phyloP scores from a whole-genome alignment of 2,113 vertebrate species.

The Pseudorhombus dupliciocellatus region DNA sequence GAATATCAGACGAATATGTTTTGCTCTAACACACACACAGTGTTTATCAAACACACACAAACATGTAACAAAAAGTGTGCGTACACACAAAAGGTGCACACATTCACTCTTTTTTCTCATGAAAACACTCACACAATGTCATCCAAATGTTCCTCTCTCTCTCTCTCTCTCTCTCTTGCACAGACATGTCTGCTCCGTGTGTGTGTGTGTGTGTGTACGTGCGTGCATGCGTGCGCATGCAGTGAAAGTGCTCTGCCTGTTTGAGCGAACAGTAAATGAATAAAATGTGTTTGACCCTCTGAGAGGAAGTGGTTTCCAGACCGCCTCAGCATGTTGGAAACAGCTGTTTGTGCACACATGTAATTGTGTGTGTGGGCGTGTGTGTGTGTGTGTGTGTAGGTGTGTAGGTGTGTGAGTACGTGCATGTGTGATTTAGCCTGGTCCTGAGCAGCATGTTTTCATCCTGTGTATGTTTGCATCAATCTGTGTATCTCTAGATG shows the following conservation, averaged over 20 bases:
- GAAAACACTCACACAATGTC: constrained; percentile 24
- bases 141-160: constrained; percentile 38
- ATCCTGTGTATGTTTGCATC: constrained; percentile 56
- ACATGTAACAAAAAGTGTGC: constrained; percentile 30
- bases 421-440: constrained; percentile 47
- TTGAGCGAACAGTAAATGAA: constrained; percentile 78
- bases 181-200: background rate
- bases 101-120: constrained; percentile 27
- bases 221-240: constrained; percentile 26
- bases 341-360: constrained; percentile 71
- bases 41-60: constrained; percentile 8
- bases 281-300: constrained; percentile 73
- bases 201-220: constrained; percentile 4
- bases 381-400: constrained; percentile 26
- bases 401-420: constrained; percentile 5
- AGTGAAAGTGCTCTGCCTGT: constrained; percentile 78
- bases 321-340: constrained; percentile 75
- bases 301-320: constrained; percentile 80
- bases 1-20: constrained; percentile 24
- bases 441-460: constrained; percentile 61
- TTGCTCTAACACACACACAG: background rate
- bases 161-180: background rate
- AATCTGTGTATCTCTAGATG: constrained; percentile 35
- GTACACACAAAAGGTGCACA: too few relatives aligned
- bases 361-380: constrained; percentile 32